These are phyloP conservation scores for Drepana falcataria DNA, from an alignment of 2,888 invertebrate species.

Conservation along the genomic window DNA sequence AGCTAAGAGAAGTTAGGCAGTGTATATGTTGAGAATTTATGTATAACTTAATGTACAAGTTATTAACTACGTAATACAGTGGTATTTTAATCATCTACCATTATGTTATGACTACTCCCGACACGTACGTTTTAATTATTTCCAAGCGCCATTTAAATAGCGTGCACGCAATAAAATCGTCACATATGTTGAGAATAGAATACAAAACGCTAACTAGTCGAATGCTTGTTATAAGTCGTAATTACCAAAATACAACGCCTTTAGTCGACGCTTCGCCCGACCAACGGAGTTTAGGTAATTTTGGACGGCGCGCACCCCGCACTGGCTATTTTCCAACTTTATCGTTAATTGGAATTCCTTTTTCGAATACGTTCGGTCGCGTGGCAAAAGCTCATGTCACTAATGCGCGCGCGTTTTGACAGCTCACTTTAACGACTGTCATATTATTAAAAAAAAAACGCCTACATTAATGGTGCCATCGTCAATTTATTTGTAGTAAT, in stretches of 20 bases:
- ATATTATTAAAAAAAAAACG: slow-evolving; percentile 5
- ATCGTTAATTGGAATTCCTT: slow-evolving; percentile 20
- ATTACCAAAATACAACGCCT: slow-evolving; percentile 39
- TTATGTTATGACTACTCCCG: no score
- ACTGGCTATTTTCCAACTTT: slow-evolving; percentile 47
- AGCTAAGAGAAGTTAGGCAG: no score
- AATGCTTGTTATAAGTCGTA: slow-evolving; percentile 16
- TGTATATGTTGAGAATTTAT: no score
- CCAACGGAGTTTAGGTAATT: slow-evolving; percentile 58
- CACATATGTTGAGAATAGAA: slow-evolving; percentile 8
- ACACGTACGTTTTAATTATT: slow-evolving; percentile 7
- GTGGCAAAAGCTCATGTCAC: background rate
- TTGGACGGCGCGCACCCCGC: slow-evolving; percentile 32
- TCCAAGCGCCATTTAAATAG: slow-evolving; percentile 12
- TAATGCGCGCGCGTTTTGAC: slow-evolving; percentile 11
- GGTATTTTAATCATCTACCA: no score
- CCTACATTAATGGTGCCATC: no score
- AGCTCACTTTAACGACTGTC: slow-evolving; percentile 5
- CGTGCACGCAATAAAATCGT: slow-evolving; percentile 15
- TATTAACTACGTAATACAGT: no score
- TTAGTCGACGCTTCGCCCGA: slow-evolving; percentile 24
- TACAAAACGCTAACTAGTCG: slow-evolving; percentile 11
- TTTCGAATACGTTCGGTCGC: slow-evolving; percentile 1
- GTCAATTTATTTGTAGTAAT: no score
- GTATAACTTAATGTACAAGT: no score